Conservation (phyloP, 1,140 invertebrate genomes). For the Drosophila bifasciata region DNA sequence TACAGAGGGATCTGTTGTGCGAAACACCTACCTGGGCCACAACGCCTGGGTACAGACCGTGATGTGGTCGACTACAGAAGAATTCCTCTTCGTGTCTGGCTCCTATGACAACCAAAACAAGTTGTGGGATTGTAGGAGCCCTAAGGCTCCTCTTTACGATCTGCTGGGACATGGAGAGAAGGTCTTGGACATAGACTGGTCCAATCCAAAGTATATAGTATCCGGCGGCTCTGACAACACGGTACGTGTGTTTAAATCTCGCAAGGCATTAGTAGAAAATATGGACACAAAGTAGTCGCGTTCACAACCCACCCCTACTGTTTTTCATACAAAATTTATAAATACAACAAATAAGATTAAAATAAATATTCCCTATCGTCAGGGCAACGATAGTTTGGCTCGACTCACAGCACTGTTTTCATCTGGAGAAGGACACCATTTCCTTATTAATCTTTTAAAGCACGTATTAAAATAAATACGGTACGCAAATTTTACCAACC, state of each 20-base stretch:
- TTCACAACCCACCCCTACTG: slow-evolving; percentile 1
- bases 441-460: too few species aligned
- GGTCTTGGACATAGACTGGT: slow-evolving; percentile 97
- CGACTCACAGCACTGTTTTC: too few species aligned
- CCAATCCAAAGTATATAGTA: slow-evolving; percentile 92
- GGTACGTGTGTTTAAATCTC: slow-evolving; percentile 93
- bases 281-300: slow-evolving; percentile 51
- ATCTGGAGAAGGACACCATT: too few species aligned
- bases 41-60: slow-evolving; percentile 95
- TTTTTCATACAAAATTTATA: slow-evolving; percentile 20
- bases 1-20: slow-evolving; percentile 93
- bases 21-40: slow-evolving; percentile 95
- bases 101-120: slow-evolving; percentile 96
- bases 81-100: slow-evolving; percentile 96
- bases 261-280: slow-evolving; percentile 73
- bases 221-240: slow-evolving; percentile 97
- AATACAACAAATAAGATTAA: slow-evolving; percentile 19
- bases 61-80: slow-evolving; percentile 93
- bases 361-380: slow-evolving; percentile 19
- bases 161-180: slow-evolving; percentile 97
- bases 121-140: slow-evolving; percentile 97
- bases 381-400: too few species aligned
- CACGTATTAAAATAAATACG: too few species aligned
- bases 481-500: too few species aligned
- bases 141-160: slow-evolving; percentile 96